phyloP scores from a whole-genome alignment of 2,888 invertebrate species.

The Andrena marginata region DNA sequence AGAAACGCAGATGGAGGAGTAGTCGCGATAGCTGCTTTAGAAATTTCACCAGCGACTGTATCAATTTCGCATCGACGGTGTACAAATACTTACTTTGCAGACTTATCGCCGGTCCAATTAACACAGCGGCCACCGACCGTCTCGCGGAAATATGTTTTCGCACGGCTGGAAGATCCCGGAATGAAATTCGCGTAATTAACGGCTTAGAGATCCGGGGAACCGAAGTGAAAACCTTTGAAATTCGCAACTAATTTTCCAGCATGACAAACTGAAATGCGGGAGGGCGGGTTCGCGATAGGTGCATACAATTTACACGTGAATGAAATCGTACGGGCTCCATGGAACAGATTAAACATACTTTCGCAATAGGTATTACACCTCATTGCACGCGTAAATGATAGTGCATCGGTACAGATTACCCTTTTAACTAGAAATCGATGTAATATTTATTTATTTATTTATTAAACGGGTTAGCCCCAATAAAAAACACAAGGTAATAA shows the following conservation, averaged over 20 bases:
- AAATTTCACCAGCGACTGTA: slow-evolving; percentile 18
- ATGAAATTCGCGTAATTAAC: slow-evolving; percentile 39
- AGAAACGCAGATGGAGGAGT: neutral
- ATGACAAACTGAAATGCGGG: neutral
- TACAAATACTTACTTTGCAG: slow-evolving; percentile 29
- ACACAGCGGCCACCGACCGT: neutral
- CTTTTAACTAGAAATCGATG: no score
- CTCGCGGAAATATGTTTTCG: slow-evolving; percentile 18
- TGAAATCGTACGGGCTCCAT: no score
- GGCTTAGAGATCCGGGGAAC: neutral
- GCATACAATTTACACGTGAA: no score
- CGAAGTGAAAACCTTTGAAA: neutral
- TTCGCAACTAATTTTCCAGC: slow-evolving; percentile 19
- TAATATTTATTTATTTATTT: no score
- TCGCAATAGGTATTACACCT: no score
- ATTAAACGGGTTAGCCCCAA: no score
- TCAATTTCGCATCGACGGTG: slow-evolving; percentile 36
- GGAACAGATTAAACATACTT: no score
- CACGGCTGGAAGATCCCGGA: slow-evolving; percentile 8
- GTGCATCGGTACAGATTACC: no score
- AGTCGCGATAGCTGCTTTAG: neutral
- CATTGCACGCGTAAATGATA: no score
- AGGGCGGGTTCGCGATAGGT: no score
- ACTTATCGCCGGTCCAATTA: slow-evolving; percentile 43
- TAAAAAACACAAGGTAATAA: no score